A percentile compares a stretch with the other conserved stretches of the same genome.
These are phyloP conservation scores for Agriopis marginaria DNA, from an alignment of 2,888 invertebrate genomes.

Conservation along the genomic window DNA sequence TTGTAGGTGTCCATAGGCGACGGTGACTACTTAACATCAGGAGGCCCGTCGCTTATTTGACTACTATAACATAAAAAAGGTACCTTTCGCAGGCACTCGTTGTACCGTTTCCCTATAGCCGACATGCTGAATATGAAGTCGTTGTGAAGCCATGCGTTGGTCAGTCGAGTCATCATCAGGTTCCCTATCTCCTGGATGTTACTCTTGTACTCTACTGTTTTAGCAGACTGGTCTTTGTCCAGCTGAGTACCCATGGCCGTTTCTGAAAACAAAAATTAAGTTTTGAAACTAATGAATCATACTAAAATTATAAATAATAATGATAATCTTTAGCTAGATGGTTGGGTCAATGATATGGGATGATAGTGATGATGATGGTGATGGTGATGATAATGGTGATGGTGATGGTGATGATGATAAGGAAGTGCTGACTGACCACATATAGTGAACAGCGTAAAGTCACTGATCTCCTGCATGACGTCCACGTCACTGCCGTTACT, in stretches of 20 bases:
- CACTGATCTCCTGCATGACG: conserved; percentile 85
- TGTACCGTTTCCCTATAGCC: conserved; percentile 77
- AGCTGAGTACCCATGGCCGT: conserved; percentile 88
- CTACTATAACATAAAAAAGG: too few relatives aligned
- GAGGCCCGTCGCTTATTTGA: too few relatives aligned
- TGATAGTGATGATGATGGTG: too few relatives aligned
- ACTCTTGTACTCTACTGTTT: conserved; percentile 78
- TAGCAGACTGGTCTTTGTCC: conserved; percentile 67
- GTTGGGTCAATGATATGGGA: too few relatives aligned
- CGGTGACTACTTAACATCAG: too few relatives aligned
- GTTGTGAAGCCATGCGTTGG: conserved; percentile 85
- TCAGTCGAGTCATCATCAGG: conserved; percentile 59
- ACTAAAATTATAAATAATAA: too few relatives aligned
- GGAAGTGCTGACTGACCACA: conserved; percentile 90
- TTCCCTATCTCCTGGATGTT: conserved; percentile 77
- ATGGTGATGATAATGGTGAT: too few relatives aligned
- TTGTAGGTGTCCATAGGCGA: too few relatives aligned
- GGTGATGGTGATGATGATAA: too few relatives aligned
- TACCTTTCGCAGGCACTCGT: conserved; percentile 69
- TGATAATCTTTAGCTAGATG: too few relatives aligned
- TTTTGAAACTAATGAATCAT: too few relatives aligned
- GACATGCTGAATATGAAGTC: conserved; percentile 81
- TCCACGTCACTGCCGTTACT: conserved; percentile 58
- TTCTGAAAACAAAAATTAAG: conserved; percentile 67
- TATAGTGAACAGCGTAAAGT: conserved; percentile 87